These are phyloP conservation scores for Synanthedon tipuliformis DNA, from an alignment of 2,888 invertebrate species.

Conservation along the genomic window DNA sequence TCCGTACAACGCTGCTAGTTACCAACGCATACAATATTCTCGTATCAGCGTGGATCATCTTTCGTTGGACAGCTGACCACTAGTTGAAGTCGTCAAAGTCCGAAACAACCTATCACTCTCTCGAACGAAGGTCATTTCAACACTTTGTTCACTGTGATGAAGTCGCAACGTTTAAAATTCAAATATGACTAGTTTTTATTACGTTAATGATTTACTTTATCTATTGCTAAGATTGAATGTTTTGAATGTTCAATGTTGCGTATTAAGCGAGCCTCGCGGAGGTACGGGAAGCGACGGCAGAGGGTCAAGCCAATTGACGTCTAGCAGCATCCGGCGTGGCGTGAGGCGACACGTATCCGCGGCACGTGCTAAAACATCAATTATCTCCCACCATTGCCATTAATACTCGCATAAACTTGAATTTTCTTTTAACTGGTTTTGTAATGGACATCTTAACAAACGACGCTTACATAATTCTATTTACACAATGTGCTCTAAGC, in stretches of 20 bases:
- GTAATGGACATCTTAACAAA: too few species aligned
- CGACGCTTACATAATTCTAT: too few species aligned
- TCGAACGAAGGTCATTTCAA: constrained; percentile 6
- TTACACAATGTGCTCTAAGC: too few species aligned
- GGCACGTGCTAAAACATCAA: constrained; percentile 25
- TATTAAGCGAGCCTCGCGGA: constrained; percentile 14
- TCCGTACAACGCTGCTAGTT: not conserved
- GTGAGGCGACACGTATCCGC: constrained; percentile 21
- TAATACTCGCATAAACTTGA: too few species aligned
- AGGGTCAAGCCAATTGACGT: constrained; percentile 67
- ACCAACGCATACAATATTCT: not conserved
- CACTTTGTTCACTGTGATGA: not conserved
- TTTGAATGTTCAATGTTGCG: not conserved
- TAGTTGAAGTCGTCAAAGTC: not conserved
- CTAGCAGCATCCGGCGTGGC: constrained; percentile 56
- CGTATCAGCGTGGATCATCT: not conserved
- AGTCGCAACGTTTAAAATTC: not conserved
- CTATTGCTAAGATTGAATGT: not conserved
- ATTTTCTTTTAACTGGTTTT: too few species aligned
- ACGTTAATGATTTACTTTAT: not conserved
- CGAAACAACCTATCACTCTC: constrained; percentile 4
- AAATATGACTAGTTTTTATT: not conserved
- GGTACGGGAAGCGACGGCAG: constrained; percentile 48
- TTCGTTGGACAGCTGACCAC: constrained; percentile 1
- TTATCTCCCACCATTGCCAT: not conserved